Evolutionary conservation across 2,888 invertebrate genomes (phyloP).

Genomic region (Xanthorhoe spadicearia): DNA sequence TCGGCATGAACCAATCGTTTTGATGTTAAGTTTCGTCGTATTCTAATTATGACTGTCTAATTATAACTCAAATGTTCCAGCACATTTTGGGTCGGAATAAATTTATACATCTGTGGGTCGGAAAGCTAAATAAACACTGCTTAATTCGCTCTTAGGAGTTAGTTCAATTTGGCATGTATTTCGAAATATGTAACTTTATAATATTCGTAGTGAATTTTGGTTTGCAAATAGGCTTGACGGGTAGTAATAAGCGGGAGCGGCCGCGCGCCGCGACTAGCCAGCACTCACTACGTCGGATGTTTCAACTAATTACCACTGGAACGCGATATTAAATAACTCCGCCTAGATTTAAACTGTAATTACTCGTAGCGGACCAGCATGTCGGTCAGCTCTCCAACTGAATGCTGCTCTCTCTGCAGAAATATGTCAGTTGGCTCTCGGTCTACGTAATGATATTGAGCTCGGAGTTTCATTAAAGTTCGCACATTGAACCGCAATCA

Average conservation of each 20-base stretch:
- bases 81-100: not conserved
- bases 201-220: not conserved
- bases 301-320: constrained; percentile 9
- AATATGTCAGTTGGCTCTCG: constrained; percentile 2
- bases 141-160: not conserved
- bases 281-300: constrained; percentile 6
- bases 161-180: not conserved
- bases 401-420: not conserved
- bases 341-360: constrained; percentile 5
- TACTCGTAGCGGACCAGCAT: not conserved
- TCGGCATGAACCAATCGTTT: not conserved
- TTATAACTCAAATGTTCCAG: not conserved
- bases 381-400: constrained; percentile 2
- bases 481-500: constrained; percentile 16
- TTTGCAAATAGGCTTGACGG: not conserved
- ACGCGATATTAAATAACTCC: constrained; percentile 17
- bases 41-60: not conserved
- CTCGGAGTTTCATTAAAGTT: constrained; percentile 18
- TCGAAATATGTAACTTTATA: constrained; percentile 2
- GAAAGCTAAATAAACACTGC: not conserved
- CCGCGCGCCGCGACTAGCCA: not conserved
- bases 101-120: too few species aligned
- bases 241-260: not conserved
- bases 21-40: not conserved
- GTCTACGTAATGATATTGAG: not conserved